phyloP scores from a whole-genome alignment of 2,113 vertebrate species.

The Proterorhinus semilunaris region DNA sequence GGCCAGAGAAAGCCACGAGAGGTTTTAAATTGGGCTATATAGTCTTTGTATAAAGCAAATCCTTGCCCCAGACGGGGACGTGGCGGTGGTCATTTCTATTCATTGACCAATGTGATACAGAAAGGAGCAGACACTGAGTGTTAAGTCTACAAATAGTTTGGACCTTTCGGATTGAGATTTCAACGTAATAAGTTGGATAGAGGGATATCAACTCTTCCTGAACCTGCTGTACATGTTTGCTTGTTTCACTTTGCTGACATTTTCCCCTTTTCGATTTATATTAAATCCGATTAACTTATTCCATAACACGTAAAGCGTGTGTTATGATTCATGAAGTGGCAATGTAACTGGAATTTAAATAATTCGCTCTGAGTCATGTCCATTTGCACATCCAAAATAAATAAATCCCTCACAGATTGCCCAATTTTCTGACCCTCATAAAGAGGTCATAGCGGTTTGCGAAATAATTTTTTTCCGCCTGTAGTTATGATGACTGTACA shows the following conservation, averaged over 20 bases:
- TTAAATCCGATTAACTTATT: background rate
- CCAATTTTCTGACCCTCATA: conserved; percentile 8
- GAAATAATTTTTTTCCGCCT: conserved; percentile 33
- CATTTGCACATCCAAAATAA: conserved; percentile 5
- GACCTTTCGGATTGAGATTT: too few relatives aligned
- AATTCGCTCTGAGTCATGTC: conserved; percentile 26
- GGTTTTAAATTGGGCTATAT: conserved; percentile 9
- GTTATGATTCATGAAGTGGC: background rate
- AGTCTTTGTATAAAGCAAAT: background rate
- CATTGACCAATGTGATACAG: too few relatives aligned
- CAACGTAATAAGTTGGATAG: too few relatives aligned
- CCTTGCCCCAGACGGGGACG: background rate
- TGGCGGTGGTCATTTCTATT: too few relatives aligned
- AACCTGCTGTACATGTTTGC: too few relatives aligned
- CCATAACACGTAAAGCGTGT: too few relatives aligned
- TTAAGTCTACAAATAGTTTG: too few relatives aligned
- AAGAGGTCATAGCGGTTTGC: conserved; percentile 31
- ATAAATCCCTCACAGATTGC: conserved; percentile 3
- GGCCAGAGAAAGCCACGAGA: conserved; percentile 30
- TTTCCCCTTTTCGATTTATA: background rate
- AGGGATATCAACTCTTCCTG: too few relatives aligned
- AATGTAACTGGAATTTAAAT: background rate
- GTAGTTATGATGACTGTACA: conserved; percentile 54
- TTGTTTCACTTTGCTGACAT: background rate
- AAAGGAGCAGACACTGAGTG: too few relatives aligned